Base-by-base conservation (phyloP, 2,888 invertebrate genomes). In the Ormyrus labotus region DNA sequence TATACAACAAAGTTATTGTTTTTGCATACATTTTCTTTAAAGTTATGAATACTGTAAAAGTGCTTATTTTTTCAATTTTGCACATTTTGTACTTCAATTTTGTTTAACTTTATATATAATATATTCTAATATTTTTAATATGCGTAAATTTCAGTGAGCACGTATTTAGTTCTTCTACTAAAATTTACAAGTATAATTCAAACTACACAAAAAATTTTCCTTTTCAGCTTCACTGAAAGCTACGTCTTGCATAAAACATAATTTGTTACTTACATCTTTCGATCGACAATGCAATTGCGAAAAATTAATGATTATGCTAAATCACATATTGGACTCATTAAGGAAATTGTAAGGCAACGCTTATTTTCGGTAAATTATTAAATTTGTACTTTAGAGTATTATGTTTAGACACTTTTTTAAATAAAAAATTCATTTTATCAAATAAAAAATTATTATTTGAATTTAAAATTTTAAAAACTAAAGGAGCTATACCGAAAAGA, bases 251-350 rank as follows among this genome's bases (percentile, higher is more conserved):
- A n/a, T 63, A 57, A 64, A 74, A 75, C 53, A 71, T 65, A 70
- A 11, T 67, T 72, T 55, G 57, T 47, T 60, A 73, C n/a, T 50
- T 71, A 73, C 55, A 53, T 60, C 3, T 82, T 72, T 82, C 69
- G 82, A 81, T 83, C 83, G 83, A 84, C 78, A 82, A 83, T 81
- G 79, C 81, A 83, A 81, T 67, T 63, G 48, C 65, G 60, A 76
- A 82, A 82, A 83, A 80, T 84, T 80, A 83, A 83, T 80, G 73
- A 85, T 85, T 85, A 86, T 83, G 83, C 85, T 86, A 85, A 84
- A 84, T 86, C 84, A 85, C 85, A 85, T 84, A 76, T 83, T 64
- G 73, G 69, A 60, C 67, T 82, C 60, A 64, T 75, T 60, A 75
- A 78, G 78, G 81, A 82, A 76, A 81, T 81, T 64, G 50, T 80